Conservation (phyloP, 2,113 vertebrate genomes). For the Ctenomys sociabilis region DNA sequence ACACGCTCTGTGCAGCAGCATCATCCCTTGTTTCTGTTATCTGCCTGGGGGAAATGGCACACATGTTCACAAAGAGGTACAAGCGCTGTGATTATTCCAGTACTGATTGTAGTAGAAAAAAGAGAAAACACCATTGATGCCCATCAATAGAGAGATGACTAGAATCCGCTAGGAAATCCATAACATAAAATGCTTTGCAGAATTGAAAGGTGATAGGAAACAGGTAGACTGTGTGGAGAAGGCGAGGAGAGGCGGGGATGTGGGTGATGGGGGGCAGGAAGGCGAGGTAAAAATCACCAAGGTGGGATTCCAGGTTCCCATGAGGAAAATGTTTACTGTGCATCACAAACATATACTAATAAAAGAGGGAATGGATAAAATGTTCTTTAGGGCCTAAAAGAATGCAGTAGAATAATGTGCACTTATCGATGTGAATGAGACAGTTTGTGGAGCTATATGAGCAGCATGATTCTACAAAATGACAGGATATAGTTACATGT, state of each 20-base stretch:
- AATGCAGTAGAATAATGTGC: neutral
- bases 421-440: neutral
- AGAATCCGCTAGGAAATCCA: neutral
- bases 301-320: neutral
- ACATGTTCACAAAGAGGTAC: conserved; percentile 8
- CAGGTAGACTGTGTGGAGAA: neutral
- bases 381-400: neutral
- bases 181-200: neutral
- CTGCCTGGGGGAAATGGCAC: conserved; percentile 1
- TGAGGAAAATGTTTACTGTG: neutral
- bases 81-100: neutral
- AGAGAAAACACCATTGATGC: neutral
- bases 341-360: neutral
- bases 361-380: neutral
- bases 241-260: neutral
- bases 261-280: neutral
- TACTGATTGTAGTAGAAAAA: neutral
- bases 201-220: neutral
- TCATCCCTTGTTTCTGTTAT: neutral
- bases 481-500: neutral
- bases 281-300: neutral
- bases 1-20: neutral
- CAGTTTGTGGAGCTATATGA: neutral
- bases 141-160: neutral
- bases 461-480: neutral